Evolutionary conservation across 2,797 vertebrate species (phyloP).

Genomic region (Poecilia gillii): DNA sequence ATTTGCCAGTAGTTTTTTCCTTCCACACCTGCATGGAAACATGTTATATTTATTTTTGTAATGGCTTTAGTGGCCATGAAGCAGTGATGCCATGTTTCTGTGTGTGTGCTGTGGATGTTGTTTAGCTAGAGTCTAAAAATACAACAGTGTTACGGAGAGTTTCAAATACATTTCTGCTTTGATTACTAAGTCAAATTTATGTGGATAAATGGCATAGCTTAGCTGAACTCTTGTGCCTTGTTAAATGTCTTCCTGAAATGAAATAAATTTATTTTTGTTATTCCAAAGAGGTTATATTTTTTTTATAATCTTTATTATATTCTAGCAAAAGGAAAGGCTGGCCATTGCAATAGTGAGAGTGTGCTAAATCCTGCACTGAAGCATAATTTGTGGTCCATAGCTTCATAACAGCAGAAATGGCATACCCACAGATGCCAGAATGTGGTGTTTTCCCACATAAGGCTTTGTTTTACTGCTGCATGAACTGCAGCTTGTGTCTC

Average conservation of each 20-base stretch:
- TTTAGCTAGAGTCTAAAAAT: slow-evolving; percentile 30
- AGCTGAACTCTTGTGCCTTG: slow-evolving; percentile 70
- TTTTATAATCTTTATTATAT: not conserved
- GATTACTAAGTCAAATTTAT: slow-evolving; percentile 42
- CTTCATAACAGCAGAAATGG: not conserved
- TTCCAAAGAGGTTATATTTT: not conserved
- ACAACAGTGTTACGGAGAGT: slow-evolving; percentile 42
- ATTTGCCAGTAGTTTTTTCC: slow-evolving; percentile 34
- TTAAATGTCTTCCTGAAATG: slow-evolving; percentile 70
- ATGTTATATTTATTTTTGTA: slow-evolving; percentile 40
- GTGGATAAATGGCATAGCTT: slow-evolving; percentile 52
- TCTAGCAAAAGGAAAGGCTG: slow-evolving; percentile 20
- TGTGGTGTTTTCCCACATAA: slow-evolving; percentile 13
- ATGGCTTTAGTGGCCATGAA: slow-evolving; percentile 37
- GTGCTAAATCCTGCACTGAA: not conserved
- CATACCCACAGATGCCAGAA: not conserved
- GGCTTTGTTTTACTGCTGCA: slow-evolving; percentile 51
- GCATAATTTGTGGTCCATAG: not conserved
- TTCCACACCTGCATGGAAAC: slow-evolving; percentile 44
- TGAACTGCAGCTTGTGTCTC: slow-evolving; percentile 27
- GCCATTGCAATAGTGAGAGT: not conserved
- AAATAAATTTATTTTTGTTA: slow-evolving; percentile 72
- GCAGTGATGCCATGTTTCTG: slow-evolving; percentile 44
- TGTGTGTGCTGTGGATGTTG: slow-evolving; percentile 41
- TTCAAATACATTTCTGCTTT: slow-evolving; percentile 23